phyloP scores from a whole-genome alignment of 2,888 invertebrate genomes.

The Phengaris alcon region DNA sequence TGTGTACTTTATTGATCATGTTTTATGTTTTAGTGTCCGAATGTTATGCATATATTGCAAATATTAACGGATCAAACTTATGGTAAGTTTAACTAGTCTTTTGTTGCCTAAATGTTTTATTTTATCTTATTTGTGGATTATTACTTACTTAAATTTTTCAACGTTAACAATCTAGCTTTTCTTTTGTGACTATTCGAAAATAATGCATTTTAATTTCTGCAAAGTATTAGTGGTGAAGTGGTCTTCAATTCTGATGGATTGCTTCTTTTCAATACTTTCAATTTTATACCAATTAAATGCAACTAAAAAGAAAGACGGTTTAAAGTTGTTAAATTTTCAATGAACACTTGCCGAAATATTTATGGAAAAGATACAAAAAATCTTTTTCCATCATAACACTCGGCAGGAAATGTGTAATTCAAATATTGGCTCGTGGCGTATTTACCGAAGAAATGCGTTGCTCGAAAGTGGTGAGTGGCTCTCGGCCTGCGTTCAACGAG shows the following conservation, averaged over 20 bases:
- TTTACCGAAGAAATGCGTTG: neutral
- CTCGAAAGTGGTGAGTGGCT: neutral
- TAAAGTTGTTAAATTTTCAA: too few relatives aligned
- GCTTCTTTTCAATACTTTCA: too few relatives aligned
- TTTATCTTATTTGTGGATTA: neutral
- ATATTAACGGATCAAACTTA: neutral
- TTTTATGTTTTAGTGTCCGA: neutral
- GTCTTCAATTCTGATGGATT: too few relatives aligned
- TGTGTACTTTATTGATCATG: slow-evolving; percentile 1
- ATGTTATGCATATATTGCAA: neutral
- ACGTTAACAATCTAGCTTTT: neutral
- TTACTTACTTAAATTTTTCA: too few relatives aligned
- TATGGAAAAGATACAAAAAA: neutral
- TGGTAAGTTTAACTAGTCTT: neutral
- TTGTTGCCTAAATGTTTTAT: neutral
- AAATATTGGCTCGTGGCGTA: neutral
- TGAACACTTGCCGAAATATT: too few relatives aligned
- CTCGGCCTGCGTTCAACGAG: slow-evolving; percentile 1
- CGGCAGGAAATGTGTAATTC: neutral
- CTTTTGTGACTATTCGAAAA: neutral
- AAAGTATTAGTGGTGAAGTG: too few relatives aligned
- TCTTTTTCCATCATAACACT: neutral
- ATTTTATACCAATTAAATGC: too few relatives aligned
- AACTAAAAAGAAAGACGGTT: too few relatives aligned
- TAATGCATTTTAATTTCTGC: neutral